Evolutionary conservation across 2,888 invertebrate genomes (phyloP).

Genomic region (Aspidapion aeneum): DNA sequence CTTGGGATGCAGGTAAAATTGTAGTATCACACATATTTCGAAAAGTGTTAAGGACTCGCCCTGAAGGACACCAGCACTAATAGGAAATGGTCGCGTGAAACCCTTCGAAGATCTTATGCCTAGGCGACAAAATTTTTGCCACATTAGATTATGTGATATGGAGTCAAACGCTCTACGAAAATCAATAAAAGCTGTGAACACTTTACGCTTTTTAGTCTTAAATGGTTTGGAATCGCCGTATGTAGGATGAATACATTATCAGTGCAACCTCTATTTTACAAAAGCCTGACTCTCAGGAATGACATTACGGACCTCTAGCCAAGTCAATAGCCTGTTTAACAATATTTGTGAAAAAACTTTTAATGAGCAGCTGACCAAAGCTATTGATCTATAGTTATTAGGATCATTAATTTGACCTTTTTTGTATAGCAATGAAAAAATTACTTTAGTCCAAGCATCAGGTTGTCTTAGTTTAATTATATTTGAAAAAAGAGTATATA

Average conservation of each 20-base stretch:
- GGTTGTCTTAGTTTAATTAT: neutral
- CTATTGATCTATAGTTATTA: neutral
- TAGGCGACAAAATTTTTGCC: neutral
- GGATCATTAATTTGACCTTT: neutral
- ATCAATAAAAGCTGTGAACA: neutral
- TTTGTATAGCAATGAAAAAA: neutral
- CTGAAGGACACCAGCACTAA: too few relatives aligned
- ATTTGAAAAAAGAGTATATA: neutral
- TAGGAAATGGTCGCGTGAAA: too few relatives aligned
- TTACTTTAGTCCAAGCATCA: neutral
- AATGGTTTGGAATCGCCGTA: neutral
- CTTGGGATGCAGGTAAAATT: too few relatives aligned
- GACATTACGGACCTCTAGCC: neutral
- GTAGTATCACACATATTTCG: too few relatives aligned
- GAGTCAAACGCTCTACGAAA: neutral
- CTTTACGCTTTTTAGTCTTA: neutral
- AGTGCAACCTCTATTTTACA: neutral
- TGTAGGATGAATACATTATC: neutral
- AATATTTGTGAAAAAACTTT: neutral
- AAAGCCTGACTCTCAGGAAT: neutral
- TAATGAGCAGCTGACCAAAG: neutral
- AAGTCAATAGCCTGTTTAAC: neutral
- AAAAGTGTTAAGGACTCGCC: too few relatives aligned
- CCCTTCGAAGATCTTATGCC: neutral
- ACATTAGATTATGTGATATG: neutral